Conservation (phyloP, 2,888 invertebrate species). For the Drosophila flavopinicola region DNA sequence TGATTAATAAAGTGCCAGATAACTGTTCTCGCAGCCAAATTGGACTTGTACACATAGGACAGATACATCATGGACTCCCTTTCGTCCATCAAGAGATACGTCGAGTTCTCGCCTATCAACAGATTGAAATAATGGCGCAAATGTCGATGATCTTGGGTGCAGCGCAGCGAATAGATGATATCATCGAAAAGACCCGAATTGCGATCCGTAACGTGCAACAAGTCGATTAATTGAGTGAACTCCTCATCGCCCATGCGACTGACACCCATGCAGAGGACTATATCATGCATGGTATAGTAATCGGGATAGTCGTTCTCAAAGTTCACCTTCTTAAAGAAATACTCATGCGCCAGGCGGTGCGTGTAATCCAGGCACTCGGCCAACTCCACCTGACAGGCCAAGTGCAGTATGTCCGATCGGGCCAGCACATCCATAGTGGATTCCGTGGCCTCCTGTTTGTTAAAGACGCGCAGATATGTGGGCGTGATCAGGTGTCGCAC, state of each 20-base stretch:
- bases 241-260: slow-evolving; percentile 69
- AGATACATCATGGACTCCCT: slow-evolving; percentile 76
- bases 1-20: slow-evolving; percentile 77
- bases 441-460: slow-evolving; percentile 23
- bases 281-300: slow-evolving; percentile 63
- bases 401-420: slow-evolving; percentile 58
- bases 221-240: slow-evolving; percentile 65
- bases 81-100: slow-evolving; percentile 62
- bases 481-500: slow-evolving; percentile 70
- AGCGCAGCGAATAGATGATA: slow-evolving; percentile 78
- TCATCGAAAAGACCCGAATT: slow-evolving; percentile 68
- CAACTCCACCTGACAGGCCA: slow-evolving; percentile 76
- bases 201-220: slow-evolving; percentile 51
- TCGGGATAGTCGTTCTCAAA: slow-evolving; percentile 51
- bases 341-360: slow-evolving; percentile 61
- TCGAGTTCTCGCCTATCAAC: slow-evolving; percentile 74
- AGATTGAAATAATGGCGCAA: slow-evolving; percentile 71
- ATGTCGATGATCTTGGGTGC: slow-evolving; percentile 70
- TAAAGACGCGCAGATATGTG: slow-evolving; percentile 59
- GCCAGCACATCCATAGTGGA: slow-evolving; percentile 20
- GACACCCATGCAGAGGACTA: slow-evolving; percentile 74
- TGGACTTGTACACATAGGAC: slow-evolving; percentile 71
- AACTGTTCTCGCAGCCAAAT: slow-evolving; percentile 66
- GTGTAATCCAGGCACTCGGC: slow-evolving; percentile 76
- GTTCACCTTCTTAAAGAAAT: slow-evolving; percentile 65